phyloP scores from a whole-genome alignment of 2,113 vertebrate genomes.

The Calypte anna region DNA sequence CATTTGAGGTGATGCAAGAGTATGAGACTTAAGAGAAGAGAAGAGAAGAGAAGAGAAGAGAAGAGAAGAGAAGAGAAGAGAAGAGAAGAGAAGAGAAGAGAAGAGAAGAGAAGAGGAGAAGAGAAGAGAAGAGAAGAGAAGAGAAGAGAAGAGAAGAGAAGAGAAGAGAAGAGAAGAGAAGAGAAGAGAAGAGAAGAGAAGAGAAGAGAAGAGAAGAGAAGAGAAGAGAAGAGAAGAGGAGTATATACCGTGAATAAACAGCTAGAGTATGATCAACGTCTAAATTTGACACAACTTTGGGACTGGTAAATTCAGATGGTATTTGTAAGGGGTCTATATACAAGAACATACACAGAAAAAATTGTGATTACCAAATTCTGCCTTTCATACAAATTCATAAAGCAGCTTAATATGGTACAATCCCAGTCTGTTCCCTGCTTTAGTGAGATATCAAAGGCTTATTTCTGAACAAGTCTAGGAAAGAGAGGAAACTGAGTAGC shows the following conservation, averaged over 20 bases:
- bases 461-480: background rate
- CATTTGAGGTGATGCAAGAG: background rate
- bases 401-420: background rate
- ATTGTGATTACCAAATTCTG: background rate
- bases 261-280: background rate
- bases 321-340: background rate
- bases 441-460: background rate
- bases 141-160: no score
- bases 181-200: no score
- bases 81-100: background rate
- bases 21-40: background rate
- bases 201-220: background rate
- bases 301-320: background rate
- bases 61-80: background rate
- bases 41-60: background rate
- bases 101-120: background rate
- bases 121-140: background rate
- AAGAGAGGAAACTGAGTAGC: background rate
- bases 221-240: background rate
- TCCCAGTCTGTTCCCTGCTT: background rate
- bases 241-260: background rate
- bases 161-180: no score
- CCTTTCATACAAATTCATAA: background rate
- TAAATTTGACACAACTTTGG: background rate
- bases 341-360: background rate